Conservation (phyloP, 2,113 vertebrate species). For the Corythornis cristatus region DNA sequence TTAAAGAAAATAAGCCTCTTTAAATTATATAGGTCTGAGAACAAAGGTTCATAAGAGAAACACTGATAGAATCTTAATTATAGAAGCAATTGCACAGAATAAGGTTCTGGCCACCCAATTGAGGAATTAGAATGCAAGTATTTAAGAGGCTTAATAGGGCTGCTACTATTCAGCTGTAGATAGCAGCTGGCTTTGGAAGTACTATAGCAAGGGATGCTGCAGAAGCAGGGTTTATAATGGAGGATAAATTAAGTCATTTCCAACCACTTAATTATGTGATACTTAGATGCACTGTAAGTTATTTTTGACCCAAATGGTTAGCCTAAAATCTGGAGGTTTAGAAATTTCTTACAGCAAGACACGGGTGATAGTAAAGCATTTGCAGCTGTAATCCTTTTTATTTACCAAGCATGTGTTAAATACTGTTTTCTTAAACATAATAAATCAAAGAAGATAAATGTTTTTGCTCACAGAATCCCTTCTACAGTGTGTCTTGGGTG, state of each 20-base stretch:
- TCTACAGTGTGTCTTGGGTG: not conserved
- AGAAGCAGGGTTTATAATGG: slow-evolving; percentile 14
- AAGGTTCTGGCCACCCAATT: slow-evolving; percentile 40
- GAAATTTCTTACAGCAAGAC: not conserved
- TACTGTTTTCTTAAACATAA: not conserved
- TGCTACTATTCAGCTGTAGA: slow-evolving; percentile 35
- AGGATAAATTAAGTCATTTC: slow-evolving; percentile 57
- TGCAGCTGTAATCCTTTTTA: not conserved
- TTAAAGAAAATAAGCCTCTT: not conserved
- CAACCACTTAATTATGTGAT: slow-evolving; percentile 18
- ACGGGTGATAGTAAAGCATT: not conserved
- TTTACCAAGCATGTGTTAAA: not conserved
- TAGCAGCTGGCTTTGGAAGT: slow-evolving; percentile 56
- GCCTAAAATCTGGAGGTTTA: not conserved
- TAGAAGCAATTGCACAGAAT: slow-evolving; percentile 26
- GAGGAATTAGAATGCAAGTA: slow-evolving; percentile 50
- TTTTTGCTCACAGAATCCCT: not conserved
- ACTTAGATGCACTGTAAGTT: not conserved
- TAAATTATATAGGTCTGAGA: slow-evolving; percentile 15
- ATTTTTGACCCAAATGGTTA: slow-evolving; percentile 7
- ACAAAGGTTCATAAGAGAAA: slow-evolving; percentile 24
- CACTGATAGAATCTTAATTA: slow-evolving; percentile 54
- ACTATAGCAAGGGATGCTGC: not conserved
- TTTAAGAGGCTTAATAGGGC: slow-evolving; percentile 62
- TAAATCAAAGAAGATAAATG: not conserved